These are phyloP conservation scores for Myotis planiceps DNA, from an alignment of 2,797 vertebrate species.

Conservation along the genomic window DNA sequence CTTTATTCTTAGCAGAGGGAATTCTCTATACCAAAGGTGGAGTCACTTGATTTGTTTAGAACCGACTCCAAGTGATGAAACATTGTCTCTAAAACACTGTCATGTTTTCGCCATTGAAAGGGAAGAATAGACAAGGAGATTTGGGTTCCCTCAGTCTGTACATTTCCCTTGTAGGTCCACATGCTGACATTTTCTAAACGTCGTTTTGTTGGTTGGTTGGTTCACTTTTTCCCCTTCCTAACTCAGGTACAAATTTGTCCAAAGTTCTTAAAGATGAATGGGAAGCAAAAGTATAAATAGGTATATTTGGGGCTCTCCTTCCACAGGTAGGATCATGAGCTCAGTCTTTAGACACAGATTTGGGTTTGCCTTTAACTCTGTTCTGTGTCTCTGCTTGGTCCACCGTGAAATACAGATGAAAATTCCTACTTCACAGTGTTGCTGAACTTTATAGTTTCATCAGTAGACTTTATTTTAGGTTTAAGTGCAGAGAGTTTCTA, in stretches of 20 bases:
- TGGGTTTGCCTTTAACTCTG: not conserved
- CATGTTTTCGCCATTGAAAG: not conserved
- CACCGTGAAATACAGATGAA: not conserved
- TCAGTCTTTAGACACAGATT: not conserved
- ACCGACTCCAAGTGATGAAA: not conserved
- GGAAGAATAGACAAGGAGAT: not conserved
- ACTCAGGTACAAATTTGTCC: not conserved
- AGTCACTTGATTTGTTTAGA: slow-evolving; percentile 20
- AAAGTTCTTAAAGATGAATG: not conserved
- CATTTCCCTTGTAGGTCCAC: not conserved
- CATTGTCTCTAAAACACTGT: not conserved
- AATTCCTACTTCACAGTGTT: not conserved
- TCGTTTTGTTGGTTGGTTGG: not conserved
- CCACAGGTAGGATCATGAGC: not conserved
- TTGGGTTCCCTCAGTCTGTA: not conserved
- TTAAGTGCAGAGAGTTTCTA: not conserved
- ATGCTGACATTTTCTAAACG: not conserved
- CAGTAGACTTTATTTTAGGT: not conserved
- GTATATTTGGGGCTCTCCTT: not conserved
- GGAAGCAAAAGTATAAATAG: not conserved
- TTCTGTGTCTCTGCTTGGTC: not conserved
- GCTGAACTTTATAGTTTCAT: not conserved
- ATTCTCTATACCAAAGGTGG: slow-evolving; percentile 7
- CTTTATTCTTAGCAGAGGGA: slow-evolving; percentile 55
- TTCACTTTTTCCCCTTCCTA: not conserved